Evolutionary conservation across 2,888 invertebrate genomes (phyloP).

Genomic region (Bedellia somnulentella): DNA sequence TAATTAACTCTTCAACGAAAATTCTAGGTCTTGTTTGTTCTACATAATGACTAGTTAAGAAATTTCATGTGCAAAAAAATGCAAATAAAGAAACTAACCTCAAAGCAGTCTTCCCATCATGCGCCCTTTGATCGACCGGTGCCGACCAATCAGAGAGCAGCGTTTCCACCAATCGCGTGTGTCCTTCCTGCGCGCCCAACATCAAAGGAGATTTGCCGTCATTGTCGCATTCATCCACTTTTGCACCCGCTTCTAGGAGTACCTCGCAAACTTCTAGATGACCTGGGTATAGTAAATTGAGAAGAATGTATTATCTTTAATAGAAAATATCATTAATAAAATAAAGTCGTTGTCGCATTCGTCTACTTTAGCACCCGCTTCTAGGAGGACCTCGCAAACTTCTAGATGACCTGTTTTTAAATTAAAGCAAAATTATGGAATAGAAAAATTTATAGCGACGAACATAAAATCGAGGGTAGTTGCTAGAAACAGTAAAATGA

Average conservation of each 20-base stretch:
- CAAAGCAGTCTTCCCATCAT: constrained; percentile 88
- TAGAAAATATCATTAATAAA: too few relatives aligned
- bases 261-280: constrained; percentile 82
- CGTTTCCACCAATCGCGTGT: constrained; percentile 62
- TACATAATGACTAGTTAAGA: too few relatives aligned
- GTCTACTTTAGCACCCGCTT: constrained; percentile 86
- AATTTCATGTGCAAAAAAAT: too few relatives aligned
- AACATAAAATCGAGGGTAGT: too few relatives aligned
- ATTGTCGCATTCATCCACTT: constrained; percentile 87
- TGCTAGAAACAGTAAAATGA: too few relatives aligned
- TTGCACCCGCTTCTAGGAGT: constrained; percentile 83
- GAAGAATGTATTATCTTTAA: too few relatives aligned
- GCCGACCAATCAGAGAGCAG: constrained; percentile 75
- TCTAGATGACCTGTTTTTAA: constrained; percentile 79
- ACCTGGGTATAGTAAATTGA: constrained; percentile 41
- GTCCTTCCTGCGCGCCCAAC: constrained; percentile 88
- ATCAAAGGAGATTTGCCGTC: constrained; percentile 88
- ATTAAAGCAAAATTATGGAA: too few relatives aligned
- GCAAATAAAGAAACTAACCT: too few relatives aligned
- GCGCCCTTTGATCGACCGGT: constrained; percentile 82
- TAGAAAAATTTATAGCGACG: too few relatives aligned
- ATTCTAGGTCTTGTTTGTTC: too few relatives aligned
- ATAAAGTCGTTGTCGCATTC: constrained; percentile 92
- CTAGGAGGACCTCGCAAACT: constrained; percentile 78
- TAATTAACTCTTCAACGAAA: too few relatives aligned